Evolutionary conservation across 2,888 invertebrate genomes (phyloP), one percentile per base, ranked within the genome.

Genomic region (Erpobdella octoculata): DNA sequence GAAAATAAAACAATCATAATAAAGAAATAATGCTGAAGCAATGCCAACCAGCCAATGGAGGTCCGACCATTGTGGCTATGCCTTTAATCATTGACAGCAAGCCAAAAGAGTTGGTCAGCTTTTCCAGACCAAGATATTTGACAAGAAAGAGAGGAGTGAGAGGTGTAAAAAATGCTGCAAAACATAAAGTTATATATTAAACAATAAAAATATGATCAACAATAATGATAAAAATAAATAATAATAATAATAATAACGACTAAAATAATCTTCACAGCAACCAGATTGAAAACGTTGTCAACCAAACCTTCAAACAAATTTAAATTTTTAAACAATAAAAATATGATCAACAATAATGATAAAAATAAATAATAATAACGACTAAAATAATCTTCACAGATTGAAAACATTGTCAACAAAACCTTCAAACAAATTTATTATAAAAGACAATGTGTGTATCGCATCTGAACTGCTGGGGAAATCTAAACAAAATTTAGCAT

Each of bases 1-100:
- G n/a, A n/a, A n/a, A n/a, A n/a, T n/a, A n/a, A 73, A 85, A 86
- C 12, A 37, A 0, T 59, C 31, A 35, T 6, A 46, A n/a, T 35
- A 48, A 3, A 3, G n/a, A 15, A 15, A 18, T 18, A 18, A 46
- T 18, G 15, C 18, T 61, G 15, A 61, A 25, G n/a, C 31, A n/a
- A 59, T 18, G 15, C 73, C 33, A 15, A 74, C 74, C 75, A 65
- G 73, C 75, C 31, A 75, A 71, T 5, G 75, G 75, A n/a, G 75
- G 72, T 33, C 75, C 75, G 36, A 59, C 69, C 48, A 72, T 72
- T 9, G 74, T 67, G 21, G 74, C 65, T 18, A 75, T 12, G 1
- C 75, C 75, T 38, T 72, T 53, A 35, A 72, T 74, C 69, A 75
- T 41, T 15, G 73, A 73, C 25, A 75, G 66, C 4, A 75, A 69